A percentile compares a stretch with the other conserved stretches of the same genome.
Conservation (phyloP, 1,140 invertebrate genomes). For the Mycetomoellerius zeteki region DNA sequence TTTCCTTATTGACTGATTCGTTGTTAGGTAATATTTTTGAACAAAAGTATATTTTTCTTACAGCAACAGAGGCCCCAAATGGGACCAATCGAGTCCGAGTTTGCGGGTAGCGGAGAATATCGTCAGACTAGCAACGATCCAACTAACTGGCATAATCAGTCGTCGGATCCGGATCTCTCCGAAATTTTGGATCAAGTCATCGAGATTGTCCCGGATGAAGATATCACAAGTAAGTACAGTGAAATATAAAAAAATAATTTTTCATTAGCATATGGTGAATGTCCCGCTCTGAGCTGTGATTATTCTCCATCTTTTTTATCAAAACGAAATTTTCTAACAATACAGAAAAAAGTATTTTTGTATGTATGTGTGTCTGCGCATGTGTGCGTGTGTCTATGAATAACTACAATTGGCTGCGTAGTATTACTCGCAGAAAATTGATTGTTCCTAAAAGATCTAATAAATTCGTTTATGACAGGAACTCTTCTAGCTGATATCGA, state of each 20-base stretch:
- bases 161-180: constrained; percentile 91
- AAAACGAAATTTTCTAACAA: no score
- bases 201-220: constrained; percentile 91
- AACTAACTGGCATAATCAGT: constrained; percentile 85
- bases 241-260: background rate
- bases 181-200: constrained; percentile 95
- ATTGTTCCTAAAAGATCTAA: constrained; percentile 57
- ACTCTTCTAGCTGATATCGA: constrained; percentile 86
- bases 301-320: no score
- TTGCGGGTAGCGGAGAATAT: constrained; percentile 81
- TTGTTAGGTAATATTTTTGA: constrained; percentile 35
- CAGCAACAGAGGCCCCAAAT: constrained; percentile 84
- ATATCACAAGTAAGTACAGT: constrained; percentile 82
- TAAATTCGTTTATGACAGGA: constrained; percentile 82
- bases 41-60: constrained; percentile 44
- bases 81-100: constrained; percentile 85
- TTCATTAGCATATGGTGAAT: background rate
- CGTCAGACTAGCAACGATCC: constrained; percentile 79
- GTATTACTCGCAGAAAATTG: no score
- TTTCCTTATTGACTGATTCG: background rate
- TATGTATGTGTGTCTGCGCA: no score
- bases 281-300: no score
- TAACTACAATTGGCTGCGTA: no score
- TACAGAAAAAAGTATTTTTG: no score
- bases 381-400: no score